A percentile compares a stretch with the other conserved stretches of the same genome.
phyloP scores from a whole-genome alignment of 2,888 invertebrate genomes.

The Actias luna region DNA sequence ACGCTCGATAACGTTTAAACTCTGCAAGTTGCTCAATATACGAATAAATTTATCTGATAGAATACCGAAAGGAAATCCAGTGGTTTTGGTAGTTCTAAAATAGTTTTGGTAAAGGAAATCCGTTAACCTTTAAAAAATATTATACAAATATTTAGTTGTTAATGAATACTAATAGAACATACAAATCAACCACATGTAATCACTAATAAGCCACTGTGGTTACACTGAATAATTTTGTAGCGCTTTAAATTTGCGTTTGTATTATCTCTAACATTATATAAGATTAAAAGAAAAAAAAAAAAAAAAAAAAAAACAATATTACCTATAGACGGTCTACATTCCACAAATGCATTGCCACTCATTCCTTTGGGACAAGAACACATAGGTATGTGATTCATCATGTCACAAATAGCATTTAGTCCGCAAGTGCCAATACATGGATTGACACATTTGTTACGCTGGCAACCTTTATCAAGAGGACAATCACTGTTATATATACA shows the following conservation, averaged over 20 bases:
- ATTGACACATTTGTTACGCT: conserved; percentile 86
- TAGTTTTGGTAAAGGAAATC: not conserved
- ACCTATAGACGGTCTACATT: conserved; percentile 81
- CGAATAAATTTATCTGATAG: not conserved
- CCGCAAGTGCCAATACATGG: conserved; percentile 89
- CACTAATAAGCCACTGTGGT: not conserved
- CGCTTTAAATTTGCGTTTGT: not conserved
- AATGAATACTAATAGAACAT: too few relatives aligned
- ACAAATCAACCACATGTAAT: not conserved
- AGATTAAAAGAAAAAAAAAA: not conserved
- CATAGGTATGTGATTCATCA: conserved; percentile 87
- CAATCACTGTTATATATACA: conserved; percentile 87
- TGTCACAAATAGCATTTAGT: conserved; percentile 85
- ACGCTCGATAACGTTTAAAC: too few relatives aligned
- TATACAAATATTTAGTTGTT: too few relatives aligned
- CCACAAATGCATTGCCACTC: conserved; percentile 85
- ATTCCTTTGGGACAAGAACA: conserved; percentile 85
- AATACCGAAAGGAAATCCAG: too few relatives aligned
- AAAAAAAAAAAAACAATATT: conserved; percentile 27
- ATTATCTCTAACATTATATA: not conserved
- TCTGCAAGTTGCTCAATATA: not conserved
- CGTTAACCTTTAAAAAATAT: not conserved
- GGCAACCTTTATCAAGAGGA: conserved; percentile 83
- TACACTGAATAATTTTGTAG: not conserved
- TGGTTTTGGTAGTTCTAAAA: too few relatives aligned